phyloP scores from a whole-genome alignment of 2,113 vertebrate species.

The Microtus montanus region DNA sequence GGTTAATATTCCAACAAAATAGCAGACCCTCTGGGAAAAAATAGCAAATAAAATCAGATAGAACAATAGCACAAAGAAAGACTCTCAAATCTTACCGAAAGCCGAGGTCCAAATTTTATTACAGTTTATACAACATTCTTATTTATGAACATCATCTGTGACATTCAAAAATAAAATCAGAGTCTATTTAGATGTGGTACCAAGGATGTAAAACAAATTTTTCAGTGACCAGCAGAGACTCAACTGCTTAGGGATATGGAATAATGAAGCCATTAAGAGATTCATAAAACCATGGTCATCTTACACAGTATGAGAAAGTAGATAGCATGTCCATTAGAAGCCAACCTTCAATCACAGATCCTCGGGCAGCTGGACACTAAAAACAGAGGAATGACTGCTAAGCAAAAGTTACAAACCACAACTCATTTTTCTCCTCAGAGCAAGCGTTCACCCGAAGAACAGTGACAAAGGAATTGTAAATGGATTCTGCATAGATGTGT shows the following conservation, averaged over 20 bases:
- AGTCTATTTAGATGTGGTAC: neutral
- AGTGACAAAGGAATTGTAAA: conserved; percentile 16
- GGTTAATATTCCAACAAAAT: neutral
- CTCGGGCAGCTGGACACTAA: conserved; percentile 13
- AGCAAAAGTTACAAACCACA: conserved; percentile 18
- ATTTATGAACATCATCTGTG: neutral
- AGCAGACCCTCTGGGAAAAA: neutral
- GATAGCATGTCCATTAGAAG: neutral
- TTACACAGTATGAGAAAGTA: neutral
- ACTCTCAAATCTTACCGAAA: conserved; percentile 25
- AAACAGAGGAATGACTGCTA: neutral
- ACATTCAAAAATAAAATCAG: conserved; percentile 23
- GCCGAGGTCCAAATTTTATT: conserved; percentile 17
- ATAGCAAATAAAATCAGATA: neutral
- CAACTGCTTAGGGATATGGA: neutral
- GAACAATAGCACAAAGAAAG: neutral
- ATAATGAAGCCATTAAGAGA: conserved; percentile 6
- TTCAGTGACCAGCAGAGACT: neutral
- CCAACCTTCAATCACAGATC: neutral
- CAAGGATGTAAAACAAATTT: conserved; percentile 37
- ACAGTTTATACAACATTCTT: neutral
- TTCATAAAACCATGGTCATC: neutral
- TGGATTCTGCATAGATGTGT: neutral
- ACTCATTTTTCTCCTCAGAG: neutral
- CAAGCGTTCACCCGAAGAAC: neutral